phyloP scores from a whole-genome alignment of 2,113 vertebrate genomes.

The Passer domesticus region DNA sequence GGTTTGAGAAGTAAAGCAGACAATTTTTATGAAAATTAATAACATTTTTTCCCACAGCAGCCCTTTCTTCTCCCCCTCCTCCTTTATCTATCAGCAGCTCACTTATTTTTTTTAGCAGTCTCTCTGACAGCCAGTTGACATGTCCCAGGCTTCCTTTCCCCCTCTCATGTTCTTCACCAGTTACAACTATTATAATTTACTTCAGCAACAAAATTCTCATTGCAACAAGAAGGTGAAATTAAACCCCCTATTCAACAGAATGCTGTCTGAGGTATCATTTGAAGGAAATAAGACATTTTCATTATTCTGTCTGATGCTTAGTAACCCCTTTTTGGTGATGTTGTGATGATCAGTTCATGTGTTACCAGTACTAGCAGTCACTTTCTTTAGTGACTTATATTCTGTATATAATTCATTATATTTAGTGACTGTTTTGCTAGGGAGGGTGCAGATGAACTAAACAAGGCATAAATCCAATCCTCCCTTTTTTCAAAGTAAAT shows the following conservation, averaged over 20 bases:
- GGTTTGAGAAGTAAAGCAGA: not conserved
- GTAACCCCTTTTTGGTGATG: not conserved
- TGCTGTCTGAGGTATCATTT: not conserved
- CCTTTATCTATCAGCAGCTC: conserved; percentile 39
- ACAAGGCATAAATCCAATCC: not conserved
- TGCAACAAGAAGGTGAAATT: not conserved
- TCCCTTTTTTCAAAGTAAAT: not conserved
- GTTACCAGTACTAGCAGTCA: not conserved
- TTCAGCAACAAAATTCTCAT: not conserved
- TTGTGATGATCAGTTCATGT: not conserved
- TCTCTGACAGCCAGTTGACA: conserved; percentile 39
- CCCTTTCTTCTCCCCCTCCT: not conserved
- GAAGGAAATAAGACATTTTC: not conserved
- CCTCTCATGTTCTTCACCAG: not conserved
- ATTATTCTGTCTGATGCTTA: not conserved
- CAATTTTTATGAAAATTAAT: conserved; percentile 29
- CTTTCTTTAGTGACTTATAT: not conserved
- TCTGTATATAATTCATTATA: not conserved
- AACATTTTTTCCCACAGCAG: conserved; percentile 49
- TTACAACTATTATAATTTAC: not conserved
- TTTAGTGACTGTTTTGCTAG: not conserved
- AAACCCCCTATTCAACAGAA: not conserved
- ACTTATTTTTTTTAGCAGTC: conserved; percentile 9
- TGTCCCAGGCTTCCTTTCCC: conserved; percentile 32
- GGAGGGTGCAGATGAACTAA: not conserved